phyloP scores from a whole-genome alignment of 2,888 invertebrate genomes.

The Homarus gammarus region DNA sequence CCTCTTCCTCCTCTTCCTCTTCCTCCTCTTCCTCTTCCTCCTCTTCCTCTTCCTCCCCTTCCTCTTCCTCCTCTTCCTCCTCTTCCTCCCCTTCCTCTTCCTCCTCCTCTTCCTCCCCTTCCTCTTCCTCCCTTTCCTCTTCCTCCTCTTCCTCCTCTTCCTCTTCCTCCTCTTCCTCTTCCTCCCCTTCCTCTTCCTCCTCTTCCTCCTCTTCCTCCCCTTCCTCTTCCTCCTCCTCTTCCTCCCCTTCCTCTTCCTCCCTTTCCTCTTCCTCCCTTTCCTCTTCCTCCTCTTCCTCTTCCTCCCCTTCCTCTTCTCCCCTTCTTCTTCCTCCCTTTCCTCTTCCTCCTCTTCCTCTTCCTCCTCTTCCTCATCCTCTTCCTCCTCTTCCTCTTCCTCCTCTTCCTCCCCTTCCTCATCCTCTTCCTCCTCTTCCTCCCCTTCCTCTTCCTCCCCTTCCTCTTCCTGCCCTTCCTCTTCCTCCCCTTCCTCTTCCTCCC shows the following conservation, averaged over 20 bases:
- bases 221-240: neutral
- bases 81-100: neutral
- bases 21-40: neutral
- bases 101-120: neutral
- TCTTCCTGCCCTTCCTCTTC: neutral
- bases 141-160: neutral
- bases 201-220: constrained; percentile 5
- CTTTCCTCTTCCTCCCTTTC: constrained; percentile 16
- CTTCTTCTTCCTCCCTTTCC: neutral
- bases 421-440: neutral
- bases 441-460: constrained; percentile 5
- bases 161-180: neutral
- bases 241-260: neutral
- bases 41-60: no score
- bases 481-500: constrained; percentile 4
- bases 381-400: neutral
- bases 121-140: neutral
- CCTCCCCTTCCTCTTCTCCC: neutral
- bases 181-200: neutral
- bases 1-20: neutral
- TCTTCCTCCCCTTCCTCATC: neutral
- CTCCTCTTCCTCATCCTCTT: neutral
- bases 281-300: neutral
- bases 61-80: no score
- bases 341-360: neutral